Percentiles rank a stretch among this genome's conserved stretches.
Evolutionary conservation across 2,888 invertebrate species (phyloP).

Genomic region (Agrochola lota): DNA sequence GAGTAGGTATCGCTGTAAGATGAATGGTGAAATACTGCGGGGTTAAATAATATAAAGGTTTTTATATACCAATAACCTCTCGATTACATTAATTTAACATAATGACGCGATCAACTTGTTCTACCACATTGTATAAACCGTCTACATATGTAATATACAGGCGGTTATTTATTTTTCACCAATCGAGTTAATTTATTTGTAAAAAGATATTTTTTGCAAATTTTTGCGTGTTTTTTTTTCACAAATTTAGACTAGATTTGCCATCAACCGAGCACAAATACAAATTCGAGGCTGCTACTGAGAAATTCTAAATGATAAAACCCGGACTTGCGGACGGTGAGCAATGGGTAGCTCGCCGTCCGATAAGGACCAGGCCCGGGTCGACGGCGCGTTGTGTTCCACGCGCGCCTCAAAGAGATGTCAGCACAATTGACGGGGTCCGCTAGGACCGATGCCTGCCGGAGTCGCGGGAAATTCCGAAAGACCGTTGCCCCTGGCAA

Average conservation of each 20-base stretch:
- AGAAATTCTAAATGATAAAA: not conserved
- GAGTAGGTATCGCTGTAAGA: not conserved
- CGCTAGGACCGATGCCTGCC: too few species aligned
- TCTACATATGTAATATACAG: not conserved
- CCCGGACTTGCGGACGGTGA: too few species aligned
- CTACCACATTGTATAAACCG: not conserved
- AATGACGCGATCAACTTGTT: not conserved
- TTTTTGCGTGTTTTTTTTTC: not conserved
- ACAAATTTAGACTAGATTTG: not conserved
- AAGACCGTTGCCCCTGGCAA: too few species aligned
- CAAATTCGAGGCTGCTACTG: not conserved
- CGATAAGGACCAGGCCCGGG: too few species aligned
- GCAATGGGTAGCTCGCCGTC: too few species aligned
- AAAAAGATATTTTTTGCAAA: not conserved
- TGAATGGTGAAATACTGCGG: not conserved
- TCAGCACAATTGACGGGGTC: too few species aligned
- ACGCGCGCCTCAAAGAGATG: too few species aligned
- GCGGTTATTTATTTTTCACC: not conserved
- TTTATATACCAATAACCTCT: slow-evolving; percentile 22
- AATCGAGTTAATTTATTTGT: not conserved
- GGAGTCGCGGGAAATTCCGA: too few species aligned
- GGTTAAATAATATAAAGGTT: not conserved
- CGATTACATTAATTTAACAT: slow-evolving; percentile 11
- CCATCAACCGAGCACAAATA: not conserved
- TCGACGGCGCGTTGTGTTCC: too few species aligned